phyloP scores from a whole-genome alignment of 2,113 vertebrate genomes.

The Ancistrus triradiatus region DNA sequence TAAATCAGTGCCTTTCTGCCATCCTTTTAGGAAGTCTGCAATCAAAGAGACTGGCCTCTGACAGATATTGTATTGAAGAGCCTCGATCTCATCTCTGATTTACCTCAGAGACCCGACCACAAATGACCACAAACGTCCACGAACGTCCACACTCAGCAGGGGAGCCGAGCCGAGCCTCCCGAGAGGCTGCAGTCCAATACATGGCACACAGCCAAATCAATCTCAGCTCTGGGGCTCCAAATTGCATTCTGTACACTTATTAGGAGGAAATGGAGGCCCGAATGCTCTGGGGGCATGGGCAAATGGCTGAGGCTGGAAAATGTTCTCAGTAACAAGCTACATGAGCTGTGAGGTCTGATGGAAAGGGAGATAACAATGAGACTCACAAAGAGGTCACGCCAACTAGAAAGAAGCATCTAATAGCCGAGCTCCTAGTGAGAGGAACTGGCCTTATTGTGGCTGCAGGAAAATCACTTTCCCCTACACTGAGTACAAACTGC shows the following conservation, averaged over 20 bases:
- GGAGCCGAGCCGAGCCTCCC: neutral
- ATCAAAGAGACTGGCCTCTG: too few relatives aligned
- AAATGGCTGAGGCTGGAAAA: constrained; percentile 43
- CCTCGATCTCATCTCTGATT: too few relatives aligned
- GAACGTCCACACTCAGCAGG: constrained; percentile 9
- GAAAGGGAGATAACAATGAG: neutral
- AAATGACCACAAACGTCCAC: constrained; percentile 32
- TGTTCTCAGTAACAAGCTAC: constrained; percentile 15
- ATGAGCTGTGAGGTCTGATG: neutral
- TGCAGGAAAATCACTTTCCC: too few relatives aligned
- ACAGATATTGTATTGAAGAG: too few relatives aligned
- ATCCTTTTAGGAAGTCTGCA: too few relatives aligned
- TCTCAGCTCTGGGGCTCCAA: constrained; percentile 44
- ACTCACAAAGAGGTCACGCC: neutral
- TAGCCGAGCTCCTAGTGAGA: neutral
- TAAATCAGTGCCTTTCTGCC: too few relatives aligned
- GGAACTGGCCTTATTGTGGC: too few relatives aligned
- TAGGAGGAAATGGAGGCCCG: constrained; percentile 27
- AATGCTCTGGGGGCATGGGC: constrained; percentile 39
- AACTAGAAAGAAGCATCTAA: neutral
- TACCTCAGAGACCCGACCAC: neutral
- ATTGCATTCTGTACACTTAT: constrained; percentile 42
- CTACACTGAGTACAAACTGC: neutral
- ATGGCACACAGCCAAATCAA: constrained; percentile 28
- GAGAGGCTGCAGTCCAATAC: neutral